Evolutionary conservation across 2,113 vertebrate genomes (phyloP), one percentile per base, ranked within the genome.

Genomic region (Cettia cetti): DNA sequence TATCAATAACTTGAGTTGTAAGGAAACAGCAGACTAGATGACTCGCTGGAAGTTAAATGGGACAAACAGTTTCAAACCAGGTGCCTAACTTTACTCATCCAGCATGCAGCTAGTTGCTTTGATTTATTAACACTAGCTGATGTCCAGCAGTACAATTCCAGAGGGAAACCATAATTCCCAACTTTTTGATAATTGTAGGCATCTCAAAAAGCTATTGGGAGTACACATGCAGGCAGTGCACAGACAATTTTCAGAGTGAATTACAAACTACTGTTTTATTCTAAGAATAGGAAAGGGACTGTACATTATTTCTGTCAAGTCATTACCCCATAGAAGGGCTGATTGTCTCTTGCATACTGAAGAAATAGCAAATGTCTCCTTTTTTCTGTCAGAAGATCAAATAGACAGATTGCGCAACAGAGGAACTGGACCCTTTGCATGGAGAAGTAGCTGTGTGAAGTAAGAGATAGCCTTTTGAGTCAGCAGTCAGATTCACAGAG

Each of bases 401-500:
- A 89, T 9, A 37, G 92, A 83, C 65, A 72, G 68, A 96, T 90
- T 96, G 64, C 79, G 71, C 80, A 96, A 96, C 35, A 93, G 92
- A 89, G 94, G 82, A 96, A 90, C 92, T 23, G 23, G 42, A 50
- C 16, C n/a, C 71, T 88, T 72, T n/a, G 50, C 33, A 66, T 53
- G 68, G 68, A 90, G 93, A 96, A 96, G 85, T 80, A 80, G 56
- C 60, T 56, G 18, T 0, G 0, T 57, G 66, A 77, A 74, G 31
- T 44, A 82, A 84, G 35, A 16, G 52, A 66, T 7, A 68, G 35
- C 47, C 24, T 81, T 93, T 77, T 3, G 15, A 86, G 56, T 65
- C 76, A 95, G 90, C 84, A 92, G 75, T 80, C 0, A 2, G 49
- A 39, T 96, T 79, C 6, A 1, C 31, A 35, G 15, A 77, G 66